Conservation (phyloP, 2,113 vertebrate genomes). For the Athene noctua region DNA sequence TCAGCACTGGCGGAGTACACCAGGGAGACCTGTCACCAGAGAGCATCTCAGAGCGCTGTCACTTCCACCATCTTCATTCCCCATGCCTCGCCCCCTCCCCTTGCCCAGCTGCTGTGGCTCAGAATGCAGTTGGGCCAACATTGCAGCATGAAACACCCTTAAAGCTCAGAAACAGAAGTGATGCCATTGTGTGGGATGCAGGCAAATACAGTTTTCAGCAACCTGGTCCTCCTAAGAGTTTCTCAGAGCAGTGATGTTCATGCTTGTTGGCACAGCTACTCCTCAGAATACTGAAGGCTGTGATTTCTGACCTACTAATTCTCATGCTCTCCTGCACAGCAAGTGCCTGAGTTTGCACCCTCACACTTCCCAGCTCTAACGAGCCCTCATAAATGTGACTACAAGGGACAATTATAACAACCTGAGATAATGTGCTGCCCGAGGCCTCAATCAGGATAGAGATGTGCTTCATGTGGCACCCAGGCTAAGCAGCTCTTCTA, state of each 20-base stretch:
- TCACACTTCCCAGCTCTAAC: not conserved
- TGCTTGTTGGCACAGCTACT: not conserved
- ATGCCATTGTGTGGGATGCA: not conserved
- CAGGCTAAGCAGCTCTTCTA: not conserved
- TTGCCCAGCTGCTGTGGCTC: not conserved
- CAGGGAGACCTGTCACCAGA: constrained; percentile 81
- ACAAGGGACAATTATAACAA: not conserved
- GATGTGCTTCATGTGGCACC: not conserved
- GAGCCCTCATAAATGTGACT: not conserved
- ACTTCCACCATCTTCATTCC: not conserved
- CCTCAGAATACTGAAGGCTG: not conserved
- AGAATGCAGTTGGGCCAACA: not conserved
- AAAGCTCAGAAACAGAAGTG: not conserved
- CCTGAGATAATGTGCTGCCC: not conserved
- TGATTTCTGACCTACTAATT: not conserved
- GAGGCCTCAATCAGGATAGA: not conserved
- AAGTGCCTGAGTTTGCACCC: not conserved
- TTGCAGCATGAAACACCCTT: not conserved
- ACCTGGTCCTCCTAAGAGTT: not conserved
- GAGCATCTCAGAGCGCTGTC: not conserved
- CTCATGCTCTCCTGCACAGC: not conserved
- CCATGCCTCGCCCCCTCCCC: not conserved
- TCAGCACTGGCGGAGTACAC: constrained; percentile 82
- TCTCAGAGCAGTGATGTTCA: not conserved
- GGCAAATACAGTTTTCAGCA: not conserved